Conservation (phyloP, 2,888 invertebrate genomes). For the Helicoverpa assulta region DNA sequence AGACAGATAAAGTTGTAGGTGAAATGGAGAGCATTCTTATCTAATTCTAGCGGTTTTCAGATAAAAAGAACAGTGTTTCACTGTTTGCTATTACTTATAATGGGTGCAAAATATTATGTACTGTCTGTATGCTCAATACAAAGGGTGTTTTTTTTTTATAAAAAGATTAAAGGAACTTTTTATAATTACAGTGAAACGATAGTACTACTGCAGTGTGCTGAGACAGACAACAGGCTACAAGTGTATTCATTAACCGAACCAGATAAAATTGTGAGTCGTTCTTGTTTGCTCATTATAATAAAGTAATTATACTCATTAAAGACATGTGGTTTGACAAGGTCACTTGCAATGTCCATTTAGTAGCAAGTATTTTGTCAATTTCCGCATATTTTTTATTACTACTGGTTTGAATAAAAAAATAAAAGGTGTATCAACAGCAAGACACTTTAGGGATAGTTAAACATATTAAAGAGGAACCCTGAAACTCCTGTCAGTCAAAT, state of each 20-base stretch:
- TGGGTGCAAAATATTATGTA: neutral
- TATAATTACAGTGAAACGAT: slow-evolving; percentile 71
- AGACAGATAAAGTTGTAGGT: slow-evolving; percentile 6
- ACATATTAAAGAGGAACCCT: too few species aligned
- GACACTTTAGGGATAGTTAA: too few species aligned
- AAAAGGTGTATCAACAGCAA: too few species aligned
- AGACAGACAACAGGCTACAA: slow-evolving; percentile 70
- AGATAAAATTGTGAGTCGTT: slow-evolving; percentile 75
- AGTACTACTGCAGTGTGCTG: slow-evolving; percentile 80
- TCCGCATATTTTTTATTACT: too few species aligned
- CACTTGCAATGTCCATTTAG: slow-evolving; percentile 6
- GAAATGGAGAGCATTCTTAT: slow-evolving; percentile 12
- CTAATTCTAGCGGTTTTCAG: slow-evolving; percentile 9
- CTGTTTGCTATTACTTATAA: neutral
- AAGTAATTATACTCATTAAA: slow-evolving; percentile 23
- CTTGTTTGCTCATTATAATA: slow-evolving; percentile 33
- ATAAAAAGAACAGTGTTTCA: neutral
- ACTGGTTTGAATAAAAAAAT: too few species aligned
- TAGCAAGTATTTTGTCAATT: neutral
- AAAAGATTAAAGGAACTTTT: slow-evolving; percentile 8
- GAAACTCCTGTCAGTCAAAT: neutral
- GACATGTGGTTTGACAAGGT: slow-evolving; percentile 43
- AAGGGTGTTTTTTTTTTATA: neutral
- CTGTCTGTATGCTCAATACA: neutral
- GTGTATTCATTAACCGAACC: slow-evolving; percentile 74